Conservation (phyloP, 2,888 invertebrate genomes). For the Limnephilus lunatus region DNA sequence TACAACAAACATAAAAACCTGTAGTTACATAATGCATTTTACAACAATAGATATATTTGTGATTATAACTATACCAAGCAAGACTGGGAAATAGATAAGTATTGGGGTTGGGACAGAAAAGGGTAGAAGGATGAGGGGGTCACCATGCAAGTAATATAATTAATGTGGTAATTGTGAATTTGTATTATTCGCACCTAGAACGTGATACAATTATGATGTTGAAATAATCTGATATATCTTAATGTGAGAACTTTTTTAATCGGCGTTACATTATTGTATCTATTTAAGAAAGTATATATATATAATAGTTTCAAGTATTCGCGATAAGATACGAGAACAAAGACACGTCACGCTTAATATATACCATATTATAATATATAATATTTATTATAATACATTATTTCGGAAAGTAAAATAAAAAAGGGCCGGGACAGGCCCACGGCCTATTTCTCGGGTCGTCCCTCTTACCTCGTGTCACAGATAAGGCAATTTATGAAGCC, state of each 20-base stretch:
- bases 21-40: no score
- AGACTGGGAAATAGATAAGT: no score
- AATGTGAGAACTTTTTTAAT: background rate
- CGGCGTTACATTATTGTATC: background rate
- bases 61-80: no score
- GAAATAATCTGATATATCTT: background rate
- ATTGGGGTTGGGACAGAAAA: no score
- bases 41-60: no score
- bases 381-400: background rate
- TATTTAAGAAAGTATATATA: no score
- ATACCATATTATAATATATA: background rate
- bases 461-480: slow-evolving; percentile 48
- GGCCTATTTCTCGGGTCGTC: slow-evolving; percentile 38
- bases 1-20: no score
- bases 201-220: background rate
- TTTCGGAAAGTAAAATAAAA: background rate
- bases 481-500: slow-evolving; percentile 59
- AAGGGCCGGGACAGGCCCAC: background rate
- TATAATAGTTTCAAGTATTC: background rate
- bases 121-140: no score
- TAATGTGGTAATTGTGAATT: no score
- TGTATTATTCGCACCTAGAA: no score
- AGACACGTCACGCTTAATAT: background rate
- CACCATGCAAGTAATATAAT: no score
- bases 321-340: background rate